Base-by-base conservation (phyloP, 2,113 vertebrate genomes). In the Tyrannus savana region DNA sequence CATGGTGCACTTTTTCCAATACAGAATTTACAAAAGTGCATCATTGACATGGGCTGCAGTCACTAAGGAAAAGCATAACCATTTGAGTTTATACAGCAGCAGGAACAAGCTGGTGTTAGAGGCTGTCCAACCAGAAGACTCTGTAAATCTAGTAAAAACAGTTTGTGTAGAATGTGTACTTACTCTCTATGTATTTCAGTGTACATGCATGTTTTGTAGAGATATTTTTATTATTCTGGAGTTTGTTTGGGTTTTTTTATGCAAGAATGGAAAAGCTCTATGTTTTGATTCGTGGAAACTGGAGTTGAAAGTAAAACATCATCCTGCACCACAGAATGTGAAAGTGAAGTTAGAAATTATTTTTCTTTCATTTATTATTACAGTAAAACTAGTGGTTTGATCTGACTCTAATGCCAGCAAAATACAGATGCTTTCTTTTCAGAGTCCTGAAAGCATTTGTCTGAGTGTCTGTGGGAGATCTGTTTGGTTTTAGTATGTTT, bases 361-460 rank as follows among this genome's bases (percentile, higher is more conserved):
- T 97, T 97, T 89, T 93, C 91, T 97, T 97, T 95, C 84, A 73
- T 95, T 97, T 94, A 85, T 90, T 79, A 67, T 89, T 68, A 69
- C 74, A 92, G 84, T 59, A 92, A 94, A 96, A 91, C 78, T 86
- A 23, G 41, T 67, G 47, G 33, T 72, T 31, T 62, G 73, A 76
- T 67, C 73, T 72, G 42, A 28, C 37, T 78, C 31, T 58, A 41
- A 83, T 69, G 59, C 56, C 85, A 90, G 59, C 64, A 55, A 95
- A 84, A 84, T 68, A 44, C 58, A 97, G 82, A 96, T 96, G 63
- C 86, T 97, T 97, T 96, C 84, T 91, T 96, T 94, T 96, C 66
- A 80, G 92, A 93, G 59, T 73, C 73, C 82, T 84, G 84, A 89
- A 92, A 95, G 74, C 84, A 63, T 96, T 89, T 94, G 24, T 71